phyloP scores from a whole-genome alignment of 2,797 vertebrate species.

The Phoebastria nigripes region DNA sequence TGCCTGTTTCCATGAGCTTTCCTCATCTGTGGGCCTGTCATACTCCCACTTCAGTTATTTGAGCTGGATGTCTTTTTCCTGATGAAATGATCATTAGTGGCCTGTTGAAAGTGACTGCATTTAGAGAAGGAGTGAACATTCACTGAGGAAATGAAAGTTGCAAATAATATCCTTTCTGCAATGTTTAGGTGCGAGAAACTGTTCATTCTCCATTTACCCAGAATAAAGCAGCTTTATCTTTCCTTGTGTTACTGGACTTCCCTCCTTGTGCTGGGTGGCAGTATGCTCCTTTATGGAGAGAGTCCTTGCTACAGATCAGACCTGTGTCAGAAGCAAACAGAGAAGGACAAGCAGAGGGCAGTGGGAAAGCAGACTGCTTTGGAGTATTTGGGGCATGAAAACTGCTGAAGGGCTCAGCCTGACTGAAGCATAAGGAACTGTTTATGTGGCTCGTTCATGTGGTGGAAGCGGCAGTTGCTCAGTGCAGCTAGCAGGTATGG shows the following conservation, averaged over 20 bases:
- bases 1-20: neutral
- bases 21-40: neutral
- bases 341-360: neutral
- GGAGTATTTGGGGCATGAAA: neutral
- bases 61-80: neutral
- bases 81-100: neutral
- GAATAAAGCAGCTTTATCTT: neutral
- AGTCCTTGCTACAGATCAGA: neutral
- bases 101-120: neutral
- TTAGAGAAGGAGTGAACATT: neutral
- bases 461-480: neutral
- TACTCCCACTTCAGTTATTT: neutral
- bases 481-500: neutral
- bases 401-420: neutral
- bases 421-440: neutral
- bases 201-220: neutral
- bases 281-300: neutral
- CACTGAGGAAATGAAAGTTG: neutral
- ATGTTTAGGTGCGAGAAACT: neutral
- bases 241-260: neutral
- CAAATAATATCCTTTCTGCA: neutral
- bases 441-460: neutral
- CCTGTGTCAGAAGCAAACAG: neutral
- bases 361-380: neutral
- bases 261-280: neutral